A percentile compares a stretch with the other conserved stretches of the same genome.
Evolutionary conservation across 1,140 invertebrate species (phyloP).

Genomic region (Scaptomyza montana): DNA sequence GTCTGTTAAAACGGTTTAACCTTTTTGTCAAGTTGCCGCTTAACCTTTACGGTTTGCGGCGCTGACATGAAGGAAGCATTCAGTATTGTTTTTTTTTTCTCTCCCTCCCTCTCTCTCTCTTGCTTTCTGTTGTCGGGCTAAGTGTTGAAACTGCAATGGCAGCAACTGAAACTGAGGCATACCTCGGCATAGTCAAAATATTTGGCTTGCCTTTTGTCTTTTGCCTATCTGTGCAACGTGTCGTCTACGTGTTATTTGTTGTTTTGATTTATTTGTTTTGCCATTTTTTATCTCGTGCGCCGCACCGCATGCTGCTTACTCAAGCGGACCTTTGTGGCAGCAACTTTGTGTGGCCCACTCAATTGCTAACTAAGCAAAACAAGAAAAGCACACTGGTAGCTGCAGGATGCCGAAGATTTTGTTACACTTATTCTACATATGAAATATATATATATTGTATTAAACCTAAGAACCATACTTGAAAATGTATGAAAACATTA

Average conservation of each 20-base stretch:
- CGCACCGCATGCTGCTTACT: slow-evolving; percentile 37
- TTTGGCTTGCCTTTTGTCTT: slow-evolving; percentile 27
- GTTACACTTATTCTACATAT: not conserved
- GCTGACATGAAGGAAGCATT: slow-evolving; percentile 80
- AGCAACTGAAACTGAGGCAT: slow-evolving; percentile 43
- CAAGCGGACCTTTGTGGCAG: slow-evolving; percentile 48
- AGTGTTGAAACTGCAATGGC: slow-evolving; percentile 56
- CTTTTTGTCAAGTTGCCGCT: slow-evolving; percentile 82
- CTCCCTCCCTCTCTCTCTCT: not conserved
- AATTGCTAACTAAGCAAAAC: slow-evolving; percentile 16
- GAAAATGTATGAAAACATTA: not conserved
- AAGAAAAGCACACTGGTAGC: not conserved
- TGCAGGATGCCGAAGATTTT: not conserved
- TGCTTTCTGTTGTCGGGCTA: slow-evolving; percentile 30
- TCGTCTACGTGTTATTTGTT: slow-evolving; percentile 72
- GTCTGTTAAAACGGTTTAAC: slow-evolving; percentile 81
- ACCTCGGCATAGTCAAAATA: slow-evolving; percentile 46
- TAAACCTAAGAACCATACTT: not conserved
- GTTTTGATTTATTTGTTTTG: slow-evolving; percentile 76
- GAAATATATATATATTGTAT: not conserved
- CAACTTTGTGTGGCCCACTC: slow-evolving; percentile 58
- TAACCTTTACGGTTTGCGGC: slow-evolving; percentile 76
- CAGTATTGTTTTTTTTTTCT: slow-evolving; percentile 36
- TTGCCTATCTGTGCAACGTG: slow-evolving; percentile 46
- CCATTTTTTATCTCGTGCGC: slow-evolving; percentile 56